A percentile compares a stretch with the other conserved stretches of the same genome.
phyloP scores from a whole-genome alignment of 2,888 invertebrate genomes.

The Cryptus armator region DNA sequence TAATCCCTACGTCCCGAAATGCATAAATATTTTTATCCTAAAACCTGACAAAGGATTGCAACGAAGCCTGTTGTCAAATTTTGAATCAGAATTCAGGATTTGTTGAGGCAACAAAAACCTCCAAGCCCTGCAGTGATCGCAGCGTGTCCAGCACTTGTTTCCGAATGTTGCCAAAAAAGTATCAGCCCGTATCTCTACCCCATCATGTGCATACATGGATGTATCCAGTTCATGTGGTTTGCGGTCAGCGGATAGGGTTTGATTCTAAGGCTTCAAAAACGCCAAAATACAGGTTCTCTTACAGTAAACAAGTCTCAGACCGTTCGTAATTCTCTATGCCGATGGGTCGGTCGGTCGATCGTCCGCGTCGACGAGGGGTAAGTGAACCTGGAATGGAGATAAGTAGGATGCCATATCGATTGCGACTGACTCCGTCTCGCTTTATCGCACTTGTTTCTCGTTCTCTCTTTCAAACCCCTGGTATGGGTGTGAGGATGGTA shows the following conservation, averaged over 20 bases:
- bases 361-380: slow-evolving; percentile 70
- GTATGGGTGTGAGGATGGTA: slow-evolving; percentile 27
- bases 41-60: neutral
- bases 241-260: slow-evolving; percentile 34
- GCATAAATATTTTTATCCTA: neutral
- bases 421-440: slow-evolving; percentile 76
- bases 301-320: slow-evolving; percentile 42
- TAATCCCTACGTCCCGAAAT: neutral
- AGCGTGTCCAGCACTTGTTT: neutral
- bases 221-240: slow-evolving; percentile 54
- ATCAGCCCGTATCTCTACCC: neutral
- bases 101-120: neutral
- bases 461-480: slow-evolving; percentile 29
- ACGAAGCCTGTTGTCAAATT: neutral
- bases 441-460: slow-evolving; percentile 39
- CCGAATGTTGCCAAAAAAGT: slow-evolving; percentile 26
- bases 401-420: slow-evolving; percentile 84
- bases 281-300: slow-evolving; percentile 40
- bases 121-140: neutral
- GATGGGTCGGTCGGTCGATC: slow-evolving; percentile 59
- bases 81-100: neutral
- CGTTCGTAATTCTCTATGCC: slow-evolving; percentile 27
- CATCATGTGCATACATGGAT: neutral
- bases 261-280: slow-evolving; percentile 48
- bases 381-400: slow-evolving; percentile 79